Percentiles rank a stretch among this genome's conserved stretches.
phyloP scores from a whole-genome alignment of 2,888 invertebrate species.

The Lochmaea capreae region DNA sequence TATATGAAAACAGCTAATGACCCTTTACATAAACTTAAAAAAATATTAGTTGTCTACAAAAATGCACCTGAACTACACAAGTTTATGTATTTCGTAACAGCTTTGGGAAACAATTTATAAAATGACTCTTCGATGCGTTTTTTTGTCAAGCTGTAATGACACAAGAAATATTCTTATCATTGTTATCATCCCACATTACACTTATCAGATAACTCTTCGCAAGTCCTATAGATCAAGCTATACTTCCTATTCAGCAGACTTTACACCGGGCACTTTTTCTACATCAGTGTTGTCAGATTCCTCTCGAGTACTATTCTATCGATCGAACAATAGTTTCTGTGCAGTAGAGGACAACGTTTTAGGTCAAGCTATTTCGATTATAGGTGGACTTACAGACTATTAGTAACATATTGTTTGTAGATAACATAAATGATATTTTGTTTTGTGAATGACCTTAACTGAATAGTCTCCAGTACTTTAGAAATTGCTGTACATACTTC shows the following conservation, averaged over 20 bases:
- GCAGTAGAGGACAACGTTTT: not conserved
- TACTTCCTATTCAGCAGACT: not conserved
- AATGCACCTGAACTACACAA: constrained; percentile 6
- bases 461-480: constrained; percentile 13
- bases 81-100: constrained; percentile 33
- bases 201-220: constrained; percentile 4
- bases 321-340: not conserved
- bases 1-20: too few species aligned
- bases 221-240: constrained; percentile 1
- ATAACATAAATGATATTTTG: constrained; percentile 6
- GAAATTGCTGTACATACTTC: constrained; percentile 15
- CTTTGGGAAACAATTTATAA: constrained; percentile 33
- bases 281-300: constrained; percentile 2
- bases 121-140: constrained; percentile 31
- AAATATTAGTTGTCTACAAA: too few species aligned
- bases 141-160: constrained; percentile 23
- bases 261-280: not conserved
- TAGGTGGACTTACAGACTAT: constrained; percentile 7
- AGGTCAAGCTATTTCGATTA: constrained; percentile 8
- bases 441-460: constrained; percentile 13
- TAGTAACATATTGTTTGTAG: not conserved
- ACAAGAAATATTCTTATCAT: constrained; percentile 8
- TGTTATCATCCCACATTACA: constrained; percentile 4
- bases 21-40: too few species aligned
- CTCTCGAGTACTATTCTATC: not conserved